These are phyloP conservation scores for Caenorhabditis auriculariae DNA, from an alignment of 2,888 invertebrate genomes.

Conservation along the genomic window DNA sequence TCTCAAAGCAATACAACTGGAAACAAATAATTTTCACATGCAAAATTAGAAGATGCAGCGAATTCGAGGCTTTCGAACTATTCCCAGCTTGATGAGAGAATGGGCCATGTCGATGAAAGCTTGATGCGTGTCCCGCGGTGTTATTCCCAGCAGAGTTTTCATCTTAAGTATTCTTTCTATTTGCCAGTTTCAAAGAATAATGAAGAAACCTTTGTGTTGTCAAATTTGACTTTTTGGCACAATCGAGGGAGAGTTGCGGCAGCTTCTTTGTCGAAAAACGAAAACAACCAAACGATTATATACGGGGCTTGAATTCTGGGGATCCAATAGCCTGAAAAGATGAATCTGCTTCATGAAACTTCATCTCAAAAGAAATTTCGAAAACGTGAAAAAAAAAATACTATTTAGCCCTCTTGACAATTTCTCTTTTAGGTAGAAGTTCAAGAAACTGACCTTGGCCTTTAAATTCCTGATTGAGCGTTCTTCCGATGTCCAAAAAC, in stretches of 20 bases:
- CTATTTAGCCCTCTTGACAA: background rate
- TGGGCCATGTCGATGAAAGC: constrained; percentile 69
- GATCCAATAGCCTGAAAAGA: constrained; percentile 63
- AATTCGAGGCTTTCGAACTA: constrained; percentile 52
- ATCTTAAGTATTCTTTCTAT: constrained; percentile 12
- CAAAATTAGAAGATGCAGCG: too few relatives aligned
- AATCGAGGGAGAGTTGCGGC: constrained; percentile 64
- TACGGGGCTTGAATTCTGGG: constrained; percentile 66
- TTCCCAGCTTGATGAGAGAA: constrained; percentile 67
- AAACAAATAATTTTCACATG: too few relatives aligned
- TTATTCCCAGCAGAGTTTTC: constrained; percentile 64
- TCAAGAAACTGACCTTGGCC: constrained; percentile 67
- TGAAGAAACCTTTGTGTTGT: constrained; percentile 63
- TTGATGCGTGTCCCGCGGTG: constrained; percentile 65
- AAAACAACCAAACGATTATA: constrained; percentile 64
- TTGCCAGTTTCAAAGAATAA: too few relatives aligned
- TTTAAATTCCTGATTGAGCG: constrained; percentile 67
- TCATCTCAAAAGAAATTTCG: too few relatives aligned
- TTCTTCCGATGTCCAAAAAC: constrained; percentile 67
- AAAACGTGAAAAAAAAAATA: too few relatives aligned
- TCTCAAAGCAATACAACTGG: too few relatives aligned
- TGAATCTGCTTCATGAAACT: background rate
- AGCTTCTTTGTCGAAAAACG: constrained; percentile 66
- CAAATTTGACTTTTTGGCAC: constrained; percentile 58
- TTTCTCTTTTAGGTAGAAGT: background rate